Evolutionary conservation across 2,888 invertebrate species (phyloP).

Genomic region (Rotaria magnacalcarata): DNA sequence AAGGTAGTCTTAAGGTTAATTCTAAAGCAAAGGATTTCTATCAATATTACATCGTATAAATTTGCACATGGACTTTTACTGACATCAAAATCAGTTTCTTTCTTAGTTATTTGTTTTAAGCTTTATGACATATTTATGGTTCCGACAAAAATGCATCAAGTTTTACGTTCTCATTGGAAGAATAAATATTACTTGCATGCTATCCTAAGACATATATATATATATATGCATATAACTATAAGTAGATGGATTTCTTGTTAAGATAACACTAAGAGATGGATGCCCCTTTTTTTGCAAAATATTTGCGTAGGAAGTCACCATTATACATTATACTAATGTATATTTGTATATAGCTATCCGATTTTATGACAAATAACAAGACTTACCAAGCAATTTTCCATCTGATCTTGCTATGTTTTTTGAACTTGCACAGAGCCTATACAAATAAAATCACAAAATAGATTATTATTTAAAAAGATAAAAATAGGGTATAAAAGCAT

Average conservation of each 20-base stretch:
- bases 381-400: conserved; percentile 1
- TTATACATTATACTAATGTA: not conserved
- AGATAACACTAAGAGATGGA: not conserved
- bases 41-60: not conserved
- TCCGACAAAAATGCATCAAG: not conserved
- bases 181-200: not conserved
- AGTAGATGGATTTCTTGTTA: not conserved
- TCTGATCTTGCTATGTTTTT: not conserved
- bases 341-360: not conserved
- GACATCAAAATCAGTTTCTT: no score
- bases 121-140: not conserved
- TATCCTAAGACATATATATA: not conserved
- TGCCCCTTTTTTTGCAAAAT: not conserved
- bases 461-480: not conserved
- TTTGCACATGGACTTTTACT: not conserved
- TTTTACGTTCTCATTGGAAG: not conserved
- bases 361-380: not conserved
- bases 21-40: not conserved
- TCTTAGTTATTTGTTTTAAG: not conserved
- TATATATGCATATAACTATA: not conserved
- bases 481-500: not conserved
- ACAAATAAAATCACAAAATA: not conserved
- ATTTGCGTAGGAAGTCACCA: not conserved
- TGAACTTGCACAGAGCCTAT: conserved; percentile 27
- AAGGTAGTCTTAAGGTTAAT: not conserved